Percentiles rank a stretch among this genome's conserved stretches.
These are phyloP conservation scores for Sylvilagus bachmani DNA, from an alignment of 2,113 vertebrate species.

Conservation along the genomic window DNA sequence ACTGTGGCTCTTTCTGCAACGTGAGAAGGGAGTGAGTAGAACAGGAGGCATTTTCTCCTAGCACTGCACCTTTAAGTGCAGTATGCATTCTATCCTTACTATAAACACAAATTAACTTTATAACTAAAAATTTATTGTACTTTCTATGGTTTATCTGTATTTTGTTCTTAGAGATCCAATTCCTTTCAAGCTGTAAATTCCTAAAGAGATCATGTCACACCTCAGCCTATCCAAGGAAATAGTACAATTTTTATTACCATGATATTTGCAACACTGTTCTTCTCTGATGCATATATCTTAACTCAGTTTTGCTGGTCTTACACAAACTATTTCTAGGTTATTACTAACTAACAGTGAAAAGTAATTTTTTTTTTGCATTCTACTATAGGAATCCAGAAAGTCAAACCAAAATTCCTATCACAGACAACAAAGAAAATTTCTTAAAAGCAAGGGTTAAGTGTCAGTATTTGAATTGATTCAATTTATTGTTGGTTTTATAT, in stretches of 20 bases:
- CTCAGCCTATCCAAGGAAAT: neutral
- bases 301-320: neutral
- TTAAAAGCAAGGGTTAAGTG: neutral
- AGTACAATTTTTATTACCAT: neutral
- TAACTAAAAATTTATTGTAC: neutral
- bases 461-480: conserved; percentile 13
- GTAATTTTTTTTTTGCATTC: neutral
- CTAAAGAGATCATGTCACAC: neutral
- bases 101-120: conserved; percentile 8
- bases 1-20: neutral
- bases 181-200: neutral
- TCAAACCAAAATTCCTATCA: neutral
- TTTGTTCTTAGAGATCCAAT: neutral
- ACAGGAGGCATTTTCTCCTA: neutral
- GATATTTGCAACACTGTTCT: neutral
- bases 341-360: neutral
- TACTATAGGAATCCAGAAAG: neutral
- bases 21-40: neutral
- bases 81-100: neutral
- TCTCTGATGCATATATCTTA: neutral
- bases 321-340: conserved; percentile 9
- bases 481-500: conserved; percentile 19
- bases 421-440: neutral
- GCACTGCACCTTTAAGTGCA: neutral
- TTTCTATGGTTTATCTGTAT: neutral